Evolutionary conservation across 2,888 invertebrate species (phyloP), one percentile per base, ranked within the genome.

Genomic region (Temnothorax ravouxi): DNA sequence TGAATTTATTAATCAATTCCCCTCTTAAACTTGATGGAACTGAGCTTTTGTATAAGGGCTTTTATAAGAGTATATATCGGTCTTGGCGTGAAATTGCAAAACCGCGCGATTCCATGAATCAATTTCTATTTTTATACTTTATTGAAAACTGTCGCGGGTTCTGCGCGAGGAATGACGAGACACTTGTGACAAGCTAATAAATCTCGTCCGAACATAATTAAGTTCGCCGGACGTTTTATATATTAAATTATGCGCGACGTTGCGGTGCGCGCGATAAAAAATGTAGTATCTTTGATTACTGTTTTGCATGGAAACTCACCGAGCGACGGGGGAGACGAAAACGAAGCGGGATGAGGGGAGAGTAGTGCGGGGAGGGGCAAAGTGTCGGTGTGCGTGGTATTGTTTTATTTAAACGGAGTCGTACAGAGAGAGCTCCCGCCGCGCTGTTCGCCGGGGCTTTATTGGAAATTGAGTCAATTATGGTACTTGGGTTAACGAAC

Each of bases 401-500:
- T 85, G 84, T 89, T 88, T 87, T 87, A 87, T 89, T 88, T 89
- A 88, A 87, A 86, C 50, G 80, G 67, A 15, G 41, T 25, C 67
- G 59, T 47, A n/a, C 38, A 38, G 59, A 34, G 34, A 38, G 62
- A 41, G 34, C 38, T n/a, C 34, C 8, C 59, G 0, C 34, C 59
- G 0, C 34, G 77, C 62, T 62, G 64, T 64, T 38, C 47, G 71
- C 76, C 52, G 81, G 67, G 80, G 80, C 64, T 90, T 89, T 86
- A 88, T 90, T 87, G 88, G 86, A 88, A 88, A 87, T 90, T 86
- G 83, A 86, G 86, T 82, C 88, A 90, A 90, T 90, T 90, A 86
- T 74, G 75, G 83, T 86, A 80, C 84, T 86, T 72, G 87, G 84
- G 85, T 86, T 89, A 88, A 90, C 89, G 89, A 88, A 81, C 85